phyloP scores from a whole-genome alignment of 2,888 invertebrate genomes.

The Patella caerulea region DNA sequence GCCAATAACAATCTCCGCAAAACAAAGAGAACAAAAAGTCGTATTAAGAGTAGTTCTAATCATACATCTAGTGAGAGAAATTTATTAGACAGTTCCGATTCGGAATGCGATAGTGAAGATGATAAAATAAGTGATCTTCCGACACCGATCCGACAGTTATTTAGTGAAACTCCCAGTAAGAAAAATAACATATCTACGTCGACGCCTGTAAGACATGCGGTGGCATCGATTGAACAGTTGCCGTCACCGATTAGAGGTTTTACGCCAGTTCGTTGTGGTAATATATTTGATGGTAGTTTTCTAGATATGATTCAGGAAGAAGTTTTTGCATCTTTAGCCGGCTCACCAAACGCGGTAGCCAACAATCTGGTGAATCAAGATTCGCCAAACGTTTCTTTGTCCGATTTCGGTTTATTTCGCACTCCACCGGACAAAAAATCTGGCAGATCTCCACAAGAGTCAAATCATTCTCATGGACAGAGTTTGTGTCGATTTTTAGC shows the following conservation, averaged over 20 bases:
- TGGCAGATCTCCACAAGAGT: not conserved
- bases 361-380: slow-evolving; percentile 4
- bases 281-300: slow-evolving; percentile 50
- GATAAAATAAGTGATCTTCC: slow-evolving; percentile 48
- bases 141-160: slow-evolving; percentile 34
- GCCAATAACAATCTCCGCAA: slow-evolving; percentile 13
- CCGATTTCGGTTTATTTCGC: slow-evolving; percentile 20
- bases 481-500: slow-evolving; percentile 35
- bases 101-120: slow-evolving; percentile 36
- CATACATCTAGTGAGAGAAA: slow-evolving; percentile 39
- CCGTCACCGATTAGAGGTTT: slow-evolving; percentile 51
- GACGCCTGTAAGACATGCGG: slow-evolving; percentile 43
- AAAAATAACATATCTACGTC: slow-evolving; percentile 41
- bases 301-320: slow-evolving; percentile 41
- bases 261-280: slow-evolving; percentile 41
- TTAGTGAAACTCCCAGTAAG: slow-evolving; percentile 31
- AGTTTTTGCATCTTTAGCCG: slow-evolving; percentile 13
- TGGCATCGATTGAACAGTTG: slow-evolving; percentile 32
- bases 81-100: slow-evolving; percentile 48
- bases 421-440: slow-evolving; percentile 22
- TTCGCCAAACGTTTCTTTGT: slow-evolving; percentile 19
- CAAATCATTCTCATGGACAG: slow-evolving; percentile 20
- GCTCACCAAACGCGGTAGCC: not conserved
- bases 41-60: slow-evolving; percentile 11
- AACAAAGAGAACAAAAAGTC: slow-evolving; percentile 18